Conservation (phyloP, 2,888 invertebrate species). For the Mimas tiliae region DNA sequence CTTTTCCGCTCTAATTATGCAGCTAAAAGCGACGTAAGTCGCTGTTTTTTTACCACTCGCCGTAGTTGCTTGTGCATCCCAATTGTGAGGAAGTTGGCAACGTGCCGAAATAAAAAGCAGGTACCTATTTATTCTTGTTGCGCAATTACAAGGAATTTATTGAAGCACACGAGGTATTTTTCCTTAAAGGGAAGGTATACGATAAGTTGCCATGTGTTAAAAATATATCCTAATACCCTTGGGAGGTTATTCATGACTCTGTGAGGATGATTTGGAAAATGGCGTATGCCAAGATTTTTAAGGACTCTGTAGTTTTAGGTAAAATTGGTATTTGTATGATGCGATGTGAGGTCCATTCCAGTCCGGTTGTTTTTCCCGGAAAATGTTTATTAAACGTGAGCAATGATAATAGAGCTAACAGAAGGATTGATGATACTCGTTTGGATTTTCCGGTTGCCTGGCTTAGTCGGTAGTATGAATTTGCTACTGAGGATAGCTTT, state of each 20-base stretch:
- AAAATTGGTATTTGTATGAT: too few species aligned
- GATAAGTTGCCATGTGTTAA: not conserved
- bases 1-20: constrained; percentile 14
- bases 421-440: too few species aligned
- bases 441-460: too few species aligned
- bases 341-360: too few species aligned
- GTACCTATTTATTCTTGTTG: constrained; percentile 12
- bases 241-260: not conserved
- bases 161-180: not conserved
- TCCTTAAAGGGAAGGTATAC: not conserved
- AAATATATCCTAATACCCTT: not conserved
- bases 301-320: too few species aligned
- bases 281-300: not conserved
- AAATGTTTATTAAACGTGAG: too few species aligned
- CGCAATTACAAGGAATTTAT: constrained; percentile 24
- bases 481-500: too few species aligned
- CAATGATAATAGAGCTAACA: too few species aligned
- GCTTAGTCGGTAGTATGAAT: too few species aligned
- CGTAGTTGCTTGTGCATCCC: not conserved
- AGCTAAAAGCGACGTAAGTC: constrained; percentile 13
- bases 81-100: constrained; percentile 24
- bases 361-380: too few species aligned
- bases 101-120: constrained; percentile 21
- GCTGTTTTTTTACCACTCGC: not conserved
- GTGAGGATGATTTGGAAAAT: not conserved